These are phyloP conservation scores for Nomada flava DNA, from an alignment of 2,888 invertebrate species.

Conservation along the genomic window DNA sequence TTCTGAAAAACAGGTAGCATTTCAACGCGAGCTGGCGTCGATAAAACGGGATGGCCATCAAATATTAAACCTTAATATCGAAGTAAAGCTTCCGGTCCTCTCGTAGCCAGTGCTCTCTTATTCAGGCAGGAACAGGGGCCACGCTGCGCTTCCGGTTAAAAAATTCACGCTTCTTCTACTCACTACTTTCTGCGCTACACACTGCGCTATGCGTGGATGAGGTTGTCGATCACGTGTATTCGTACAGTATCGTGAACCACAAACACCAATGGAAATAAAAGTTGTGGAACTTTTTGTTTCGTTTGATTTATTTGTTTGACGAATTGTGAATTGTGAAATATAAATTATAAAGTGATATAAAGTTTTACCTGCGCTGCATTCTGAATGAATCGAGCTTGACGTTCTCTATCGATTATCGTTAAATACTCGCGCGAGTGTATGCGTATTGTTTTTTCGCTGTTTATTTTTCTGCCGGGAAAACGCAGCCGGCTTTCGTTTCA, in stretches of 20 bases:
- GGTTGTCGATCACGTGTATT: no score
- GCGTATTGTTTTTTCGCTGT: not conserved
- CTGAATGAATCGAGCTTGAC: not conserved
- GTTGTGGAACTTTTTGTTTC: no score
- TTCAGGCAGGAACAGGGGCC: not conserved
- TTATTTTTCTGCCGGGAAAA: not conserved
- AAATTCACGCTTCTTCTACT: conserved; percentile 36
- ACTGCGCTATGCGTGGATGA: no score
- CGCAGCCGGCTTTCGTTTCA: not conserved
- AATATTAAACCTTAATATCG: conserved; percentile 53
- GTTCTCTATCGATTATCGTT: not conserved
- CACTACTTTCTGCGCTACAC: not conserved
- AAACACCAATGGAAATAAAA: no score
- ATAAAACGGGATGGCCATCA: conserved; percentile 25
- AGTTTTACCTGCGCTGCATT: no score
- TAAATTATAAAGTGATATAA: no score
- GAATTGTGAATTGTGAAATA: no score
- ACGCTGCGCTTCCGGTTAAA: conserved; percentile 44
- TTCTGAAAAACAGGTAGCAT: not conserved
- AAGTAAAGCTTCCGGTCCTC: conserved; percentile 30
- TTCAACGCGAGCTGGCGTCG: not conserved
- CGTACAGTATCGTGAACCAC: no score
- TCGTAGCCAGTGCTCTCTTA: conserved; percentile 17
- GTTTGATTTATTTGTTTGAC: no score
- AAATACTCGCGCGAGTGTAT: not conserved